Conservation (phyloP, 1,140 invertebrate species). For the Drosophila seguyi region DNA sequence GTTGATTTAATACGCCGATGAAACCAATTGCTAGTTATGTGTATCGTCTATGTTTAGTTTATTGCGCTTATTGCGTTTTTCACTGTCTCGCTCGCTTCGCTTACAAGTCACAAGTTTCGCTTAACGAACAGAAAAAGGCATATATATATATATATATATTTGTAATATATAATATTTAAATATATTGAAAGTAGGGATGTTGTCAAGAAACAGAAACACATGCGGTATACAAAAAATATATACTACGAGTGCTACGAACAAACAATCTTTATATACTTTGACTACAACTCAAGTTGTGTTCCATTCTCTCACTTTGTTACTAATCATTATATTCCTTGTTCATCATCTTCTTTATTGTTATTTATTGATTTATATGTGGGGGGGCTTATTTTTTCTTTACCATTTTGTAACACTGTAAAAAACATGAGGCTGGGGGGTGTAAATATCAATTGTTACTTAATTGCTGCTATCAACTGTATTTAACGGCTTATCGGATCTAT, state of each 20-base stretch:
- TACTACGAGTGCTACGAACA: slow-evolving; percentile 54
- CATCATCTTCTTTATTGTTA: background rate
- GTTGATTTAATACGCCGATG: slow-evolving; percentile 66
- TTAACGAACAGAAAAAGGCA: slow-evolving; percentile 73
- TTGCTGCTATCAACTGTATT: slow-evolving; percentile 15
- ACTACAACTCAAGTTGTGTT: slow-evolving; percentile 31
- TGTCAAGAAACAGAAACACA: slow-evolving; percentile 36
- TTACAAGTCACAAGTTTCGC: slow-evolving; percentile 82
- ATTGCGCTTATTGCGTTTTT: slow-evolving; percentile 41
- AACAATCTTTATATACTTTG: slow-evolving; percentile 62
- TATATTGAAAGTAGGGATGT: slow-evolving; percentile 43
- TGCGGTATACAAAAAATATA: slow-evolving; percentile 39
- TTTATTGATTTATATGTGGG: slow-evolving; percentile 6
- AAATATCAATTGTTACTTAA: slow-evolving; percentile 47
- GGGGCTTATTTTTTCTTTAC: slow-evolving; percentile 16
- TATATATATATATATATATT: too few relatives aligned
- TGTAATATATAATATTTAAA: slow-evolving; percentile 10
- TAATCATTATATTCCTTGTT: background rate
- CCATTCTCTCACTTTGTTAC: background rate
- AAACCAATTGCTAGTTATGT: slow-evolving; percentile 71
- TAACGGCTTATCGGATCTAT: slow-evolving; percentile 33
- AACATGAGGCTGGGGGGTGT: slow-evolving; percentile 47
- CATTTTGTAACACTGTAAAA: slow-evolving; percentile 48
- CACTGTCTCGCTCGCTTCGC: slow-evolving; percentile 53
- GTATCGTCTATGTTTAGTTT: slow-evolving; percentile 51